Evolutionary conservation across 2,797 vertebrate genomes (phyloP), one percentile per base, ranked within the genome.

Genomic region (Alectoris magna): DNA sequence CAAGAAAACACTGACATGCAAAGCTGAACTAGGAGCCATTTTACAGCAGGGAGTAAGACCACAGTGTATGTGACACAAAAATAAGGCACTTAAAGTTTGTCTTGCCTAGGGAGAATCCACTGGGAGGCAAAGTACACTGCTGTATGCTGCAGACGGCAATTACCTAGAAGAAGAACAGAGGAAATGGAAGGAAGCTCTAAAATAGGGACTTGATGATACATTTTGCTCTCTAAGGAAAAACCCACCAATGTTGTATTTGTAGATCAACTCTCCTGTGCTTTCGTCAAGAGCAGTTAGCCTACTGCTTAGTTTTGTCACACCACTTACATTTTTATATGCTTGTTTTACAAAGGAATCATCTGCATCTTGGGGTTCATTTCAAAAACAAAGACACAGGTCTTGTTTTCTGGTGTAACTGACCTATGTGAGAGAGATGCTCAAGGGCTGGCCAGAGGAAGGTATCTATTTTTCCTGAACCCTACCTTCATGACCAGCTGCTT

Each of bases 101-200:
- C 78, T 85, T 19, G 49, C 81, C 91, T 90, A 51, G 74, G 66
- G 62, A 93, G 78, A 90, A 80, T 71, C 69, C 81, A 77, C 66
- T 56, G 87, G 78, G 88, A 91, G 74, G 38, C 84, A 88, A 90
- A 90, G 77, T 51, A 68, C 59, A 34, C 7, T 77, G 77, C 71
- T 64, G 77, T 24, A 58, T 9, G 39, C 69, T 82, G 69, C 53
- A 80, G 75, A 90, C 60, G 22, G 53, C 84, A 66, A 72, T 36
- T 51, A 87, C 55, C 55, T 38, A 11, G 62, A 27, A 81, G 75
- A 86, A 90, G 31, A 87, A 36, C 29, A 62, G 68, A 71, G 39
- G 26, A 72, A 83, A 74, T 5, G 8, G 71, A 43, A 80, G 44
- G 56, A 93, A 49, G 75, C 18, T 46, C 71, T 62, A 16, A 79